Base-by-base conservation (phyloP, 2,113 vertebrate species). In the Myocastor coypus region DNA sequence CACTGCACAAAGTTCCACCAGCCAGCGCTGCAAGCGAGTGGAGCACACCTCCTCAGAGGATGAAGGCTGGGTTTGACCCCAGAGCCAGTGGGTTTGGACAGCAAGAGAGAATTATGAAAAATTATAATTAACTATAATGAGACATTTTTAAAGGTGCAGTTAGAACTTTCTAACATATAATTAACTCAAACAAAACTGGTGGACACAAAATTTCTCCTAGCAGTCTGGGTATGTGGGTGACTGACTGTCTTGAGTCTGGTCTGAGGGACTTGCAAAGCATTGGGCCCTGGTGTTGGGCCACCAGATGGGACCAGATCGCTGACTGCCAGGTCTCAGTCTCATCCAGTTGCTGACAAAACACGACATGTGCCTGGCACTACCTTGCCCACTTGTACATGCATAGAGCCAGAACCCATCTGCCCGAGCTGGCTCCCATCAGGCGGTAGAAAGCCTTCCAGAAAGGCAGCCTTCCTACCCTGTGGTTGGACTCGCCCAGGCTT, bases 191-290 rank as follows among this genome's bases (percentile, higher is more conserved):
- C 80, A 97, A 93, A 89, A 81, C 97, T 22, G 46, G 78, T 40
- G 75, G 97, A 97, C 96, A 96, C 94, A 95, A 94, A 89, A 75
- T 94, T 93, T 92, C 91, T 97, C 91, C 92, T 95, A 96, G 92
- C 81, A 97, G 34, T 98, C 94, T 95, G 88, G 91, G 93, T 77
- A 78, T 89, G 68, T 26, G 0, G 0, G 97, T 83, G 9, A 69
- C 96, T 92, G 91, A 95, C 92, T 95, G 96, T 96, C 96, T 66
- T 13, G 87, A 91, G 94, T 93, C 95, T 75, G 20, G 61, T 63
- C 96, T 97, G 90, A 81, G 92, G 78, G 97, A 90, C 0, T 55
- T 0, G 94, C 83, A 91, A 96, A 95, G 94, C 8, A 81, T 84
- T 19, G 59, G 92, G 84, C 75, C 88, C 34, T 19, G 7, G 68